phyloP scores from a whole-genome alignment of 2,113 vertebrate genomes.

The Pelusios castaneus region DNA sequence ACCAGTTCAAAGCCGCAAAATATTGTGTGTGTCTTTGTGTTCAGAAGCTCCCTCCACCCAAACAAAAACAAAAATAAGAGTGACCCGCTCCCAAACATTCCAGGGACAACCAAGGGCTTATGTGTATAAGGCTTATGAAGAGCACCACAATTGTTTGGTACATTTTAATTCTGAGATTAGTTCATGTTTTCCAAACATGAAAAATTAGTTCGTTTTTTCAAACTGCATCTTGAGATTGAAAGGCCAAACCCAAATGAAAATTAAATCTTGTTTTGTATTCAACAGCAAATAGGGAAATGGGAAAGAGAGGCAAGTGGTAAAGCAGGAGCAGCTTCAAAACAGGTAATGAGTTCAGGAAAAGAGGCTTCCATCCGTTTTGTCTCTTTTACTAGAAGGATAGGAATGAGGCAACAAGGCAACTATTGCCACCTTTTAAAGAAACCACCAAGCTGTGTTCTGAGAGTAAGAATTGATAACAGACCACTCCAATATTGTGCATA shows the following conservation, averaged over 20 bases:
- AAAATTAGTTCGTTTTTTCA: too few relatives aligned
- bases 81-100: background rate
- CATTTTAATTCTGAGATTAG: background rate
- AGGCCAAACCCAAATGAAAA: background rate
- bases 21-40: background rate
- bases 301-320: background rate
- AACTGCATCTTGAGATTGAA: background rate
- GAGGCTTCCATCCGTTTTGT: background rate
- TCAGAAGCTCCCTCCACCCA: background rate
- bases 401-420: background rate
- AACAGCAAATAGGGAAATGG: background rate
- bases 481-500: too few relatives aligned
- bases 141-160: background rate
- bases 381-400: background rate
- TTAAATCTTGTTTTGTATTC: background rate
- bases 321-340: background rate
- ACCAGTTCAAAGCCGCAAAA: background rate
- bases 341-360: background rate
- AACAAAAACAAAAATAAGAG: background rate
- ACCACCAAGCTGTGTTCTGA: too few relatives aligned
- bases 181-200: background rate
- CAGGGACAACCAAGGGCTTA: background rate
- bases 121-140: background rate
- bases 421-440: background rate
- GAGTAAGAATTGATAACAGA: too few relatives aligned